phyloP scores from a whole-genome alignment of 2,888 invertebrate genomes.

The Sinodicranocentrus sp. region DNA sequence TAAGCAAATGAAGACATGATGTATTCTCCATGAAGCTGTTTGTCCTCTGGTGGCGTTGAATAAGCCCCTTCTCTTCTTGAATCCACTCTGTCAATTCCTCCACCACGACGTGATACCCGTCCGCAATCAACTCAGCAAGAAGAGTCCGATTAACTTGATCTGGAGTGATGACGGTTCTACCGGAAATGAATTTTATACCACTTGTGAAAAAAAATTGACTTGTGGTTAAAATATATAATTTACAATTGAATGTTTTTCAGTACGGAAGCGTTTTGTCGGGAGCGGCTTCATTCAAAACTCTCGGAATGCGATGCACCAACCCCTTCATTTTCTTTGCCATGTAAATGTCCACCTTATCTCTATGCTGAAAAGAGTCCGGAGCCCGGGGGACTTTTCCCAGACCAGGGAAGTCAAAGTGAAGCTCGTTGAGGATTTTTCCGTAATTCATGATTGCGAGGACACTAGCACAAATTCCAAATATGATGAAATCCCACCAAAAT shows the following conservation, averaged over 20 bases:
- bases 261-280: not conserved
- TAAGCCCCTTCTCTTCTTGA: not conserved
- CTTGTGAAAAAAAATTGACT: too few relatives aligned
- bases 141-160: not conserved
- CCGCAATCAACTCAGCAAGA: not conserved
- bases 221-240: too few relatives aligned
- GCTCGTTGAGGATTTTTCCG: not conserved
- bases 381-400: slow-evolving; percentile 13
- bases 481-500: too few relatives aligned
- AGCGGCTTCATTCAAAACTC: not conserved
- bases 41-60: not conserved
- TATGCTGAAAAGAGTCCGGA: not conserved
- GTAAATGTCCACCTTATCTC: slow-evolving; percentile 23
- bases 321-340: not conserved
- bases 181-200: too few relatives aligned
- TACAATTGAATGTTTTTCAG: too few relatives aligned
- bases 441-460: too few relatives aligned
- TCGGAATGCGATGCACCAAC: slow-evolving; percentile 15
- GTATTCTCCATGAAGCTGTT: slow-evolving; percentile 20
- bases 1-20: not conserved
- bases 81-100: not conserved
- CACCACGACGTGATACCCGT: not conserved
- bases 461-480: too few relatives aligned
- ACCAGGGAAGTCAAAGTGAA: slow-evolving; percentile 9
- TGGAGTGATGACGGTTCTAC: not conserved